Percentiles rank a stretch among this genome's conserved stretches.
These are phyloP conservation scores for Clivina fossor DNA, from an alignment of 2,888 invertebrate genomes.

Conservation along the genomic window DNA sequence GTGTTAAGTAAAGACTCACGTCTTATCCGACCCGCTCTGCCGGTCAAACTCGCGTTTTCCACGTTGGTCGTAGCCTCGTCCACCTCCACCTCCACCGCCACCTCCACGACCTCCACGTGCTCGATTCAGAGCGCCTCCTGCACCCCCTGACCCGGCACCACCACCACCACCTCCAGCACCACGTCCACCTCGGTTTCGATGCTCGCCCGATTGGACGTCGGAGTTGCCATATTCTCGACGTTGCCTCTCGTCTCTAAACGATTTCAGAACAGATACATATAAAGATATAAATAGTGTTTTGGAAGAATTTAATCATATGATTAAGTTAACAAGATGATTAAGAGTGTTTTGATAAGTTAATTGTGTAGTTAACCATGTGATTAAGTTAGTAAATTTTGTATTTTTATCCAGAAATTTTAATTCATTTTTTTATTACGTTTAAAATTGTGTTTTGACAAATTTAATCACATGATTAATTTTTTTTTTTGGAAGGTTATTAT, in stretches of 20 bases:
- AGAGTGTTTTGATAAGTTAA: too few relatives aligned
- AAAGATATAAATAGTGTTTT: slow-evolving; percentile 2
- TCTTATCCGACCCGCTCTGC: slow-evolving; percentile 93
- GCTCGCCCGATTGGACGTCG: too few relatives aligned
- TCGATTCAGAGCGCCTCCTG: slow-evolving; percentile 48
- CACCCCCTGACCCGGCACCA: slow-evolving; percentile 47
- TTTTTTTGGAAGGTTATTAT: too few relatives aligned
- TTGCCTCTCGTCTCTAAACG: slow-evolving; percentile 45
- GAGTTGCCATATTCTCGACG: slow-evolving; percentile 42
- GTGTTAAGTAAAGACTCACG: slow-evolving; percentile 58
- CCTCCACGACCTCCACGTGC: slow-evolving; percentile 47
- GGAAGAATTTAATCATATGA: neutral
- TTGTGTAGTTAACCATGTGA: too few relatives aligned
- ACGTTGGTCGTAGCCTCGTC: slow-evolving; percentile 60
- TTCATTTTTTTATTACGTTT: too few relatives aligned
- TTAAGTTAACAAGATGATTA: too few relatives aligned
- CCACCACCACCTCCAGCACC: slow-evolving; percentile 52
- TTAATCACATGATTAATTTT: too few relatives aligned
- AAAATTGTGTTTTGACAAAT: neutral
- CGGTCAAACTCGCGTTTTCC: slow-evolving; percentile 93
- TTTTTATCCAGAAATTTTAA: too few relatives aligned
- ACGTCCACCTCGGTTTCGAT: slow-evolving; percentile 43
- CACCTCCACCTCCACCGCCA: slow-evolving; percentile 52
- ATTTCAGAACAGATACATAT: slow-evolving; percentile 11
- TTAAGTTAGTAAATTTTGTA: too few relatives aligned